Conservation (phyloP, 2,797 vertebrate genomes). For the Coregonus suidteri region DNA sequence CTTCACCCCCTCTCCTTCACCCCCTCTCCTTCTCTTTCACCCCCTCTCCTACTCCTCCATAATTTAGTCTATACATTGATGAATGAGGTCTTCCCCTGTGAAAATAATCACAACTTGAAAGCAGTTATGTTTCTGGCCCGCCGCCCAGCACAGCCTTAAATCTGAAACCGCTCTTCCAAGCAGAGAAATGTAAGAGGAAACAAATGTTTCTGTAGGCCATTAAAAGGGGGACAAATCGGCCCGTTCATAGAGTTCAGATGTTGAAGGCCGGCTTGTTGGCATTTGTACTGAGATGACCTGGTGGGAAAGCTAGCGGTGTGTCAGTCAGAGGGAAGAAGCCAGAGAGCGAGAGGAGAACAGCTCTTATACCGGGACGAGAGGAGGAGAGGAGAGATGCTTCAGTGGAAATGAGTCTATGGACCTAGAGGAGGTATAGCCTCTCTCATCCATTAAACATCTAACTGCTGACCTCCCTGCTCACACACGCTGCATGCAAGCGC, state of each 20-base stretch:
- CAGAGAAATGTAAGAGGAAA: constrained; percentile 59
- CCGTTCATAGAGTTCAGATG: constrained; percentile 59
- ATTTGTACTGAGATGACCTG: constrained; percentile 56
- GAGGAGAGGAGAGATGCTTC: too few species aligned
- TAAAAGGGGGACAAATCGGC: constrained; percentile 44
- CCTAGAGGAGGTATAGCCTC: too few species aligned
- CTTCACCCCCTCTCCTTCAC: too few species aligned
- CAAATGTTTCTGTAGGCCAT: constrained; percentile 58
- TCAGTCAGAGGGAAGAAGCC: constrained; percentile 24
- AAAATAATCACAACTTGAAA: constrained; percentile 48
- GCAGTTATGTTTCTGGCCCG: constrained; percentile 47
- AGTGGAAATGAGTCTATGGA: too few species aligned
- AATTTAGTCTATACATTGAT: constrained; percentile 50
- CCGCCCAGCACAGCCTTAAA: constrained; percentile 52
- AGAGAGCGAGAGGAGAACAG: not conserved
- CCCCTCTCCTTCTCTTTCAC: not conserved
- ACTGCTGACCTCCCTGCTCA: too few species aligned
- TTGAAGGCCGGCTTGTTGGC: constrained; percentile 36
- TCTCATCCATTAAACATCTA: too few species aligned
- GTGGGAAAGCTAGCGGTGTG: constrained; percentile 48
- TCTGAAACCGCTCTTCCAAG: constrained; percentile 55
- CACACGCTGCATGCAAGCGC: too few species aligned
- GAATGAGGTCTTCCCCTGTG: constrained; percentile 37
- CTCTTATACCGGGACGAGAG: too few species aligned
- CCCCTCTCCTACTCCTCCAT: constrained; percentile 36